Evolutionary conservation across 2,888 invertebrate genomes (phyloP), one percentile per base, ranked within the genome.

Genomic region (Diloba caeruleocephala): DNA sequence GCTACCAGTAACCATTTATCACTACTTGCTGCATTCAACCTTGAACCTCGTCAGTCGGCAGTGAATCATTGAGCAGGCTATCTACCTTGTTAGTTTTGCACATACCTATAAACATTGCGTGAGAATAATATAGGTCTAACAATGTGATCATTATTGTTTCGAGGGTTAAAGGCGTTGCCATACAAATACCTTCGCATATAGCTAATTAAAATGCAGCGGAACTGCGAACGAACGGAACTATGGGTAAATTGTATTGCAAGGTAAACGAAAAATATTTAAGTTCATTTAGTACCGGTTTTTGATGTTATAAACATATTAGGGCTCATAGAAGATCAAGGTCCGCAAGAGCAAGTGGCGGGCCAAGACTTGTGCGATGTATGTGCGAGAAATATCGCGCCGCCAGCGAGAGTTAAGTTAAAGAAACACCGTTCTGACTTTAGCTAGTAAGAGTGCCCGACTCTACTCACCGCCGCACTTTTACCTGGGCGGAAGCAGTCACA

Each of bases 101-200:
- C 62, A 57, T 71, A 76, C 74, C 74, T 72, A 75, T 78, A 58
- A 52, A 58, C 69, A 65, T 77, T 79, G 68, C 84, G 87, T 89
- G 90, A 79, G 88, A 90, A 89, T 76, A 64, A 44, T 60, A 57
- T 37, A 41, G 68, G 61, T 76, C 76, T 76, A 81, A 86, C 87
- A 81, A 81, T 81, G 79, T 71, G 70, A 53, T 76, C 71, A 83
- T 84, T 87, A 87, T 87, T 81, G 76, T 82, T 82, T 79, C 76
- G 87, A 83, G 84, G 88, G 89, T 87, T 90, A 84, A 62, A 70
- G 42, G 67, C 54, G 52, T 60, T 50, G 28, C 56, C 57, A 41
- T 57, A 38, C 37, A 28, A 49, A 46, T 51, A 48, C 54, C 50
- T 64, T 71, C 49, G 39, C 71, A 33, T 41, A 46, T 26, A 34